A percentile compares a stretch with the other conserved stretches of the same genome.
phyloP scores from a whole-genome alignment of 2,113 vertebrate species.

The Pogonocichla stellata region DNA sequence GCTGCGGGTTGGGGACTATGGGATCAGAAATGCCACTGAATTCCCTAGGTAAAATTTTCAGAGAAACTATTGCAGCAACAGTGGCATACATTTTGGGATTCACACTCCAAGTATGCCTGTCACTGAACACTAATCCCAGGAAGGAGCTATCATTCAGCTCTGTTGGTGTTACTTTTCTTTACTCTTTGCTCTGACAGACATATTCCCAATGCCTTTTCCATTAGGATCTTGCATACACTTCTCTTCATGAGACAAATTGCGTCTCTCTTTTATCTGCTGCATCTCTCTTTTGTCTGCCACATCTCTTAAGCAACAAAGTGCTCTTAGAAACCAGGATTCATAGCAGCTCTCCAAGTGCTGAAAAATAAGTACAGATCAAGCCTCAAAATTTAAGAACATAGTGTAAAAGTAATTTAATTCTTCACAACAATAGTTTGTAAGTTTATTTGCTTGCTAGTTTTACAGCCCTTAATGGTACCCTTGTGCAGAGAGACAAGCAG shows the following conservation, averaged over 20 bases:
- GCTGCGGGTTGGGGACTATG: neutral
- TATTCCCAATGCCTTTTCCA: neutral
- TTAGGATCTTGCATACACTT: neutral
- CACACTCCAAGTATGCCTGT: neutral
- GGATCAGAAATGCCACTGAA: neutral
- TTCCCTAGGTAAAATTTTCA: neutral
- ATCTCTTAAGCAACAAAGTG: neutral
- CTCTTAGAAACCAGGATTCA: neutral
- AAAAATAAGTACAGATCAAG: neutral
- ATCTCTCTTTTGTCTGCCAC: neutral
- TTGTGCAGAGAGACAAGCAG: neutral
- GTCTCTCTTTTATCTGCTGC: neutral
- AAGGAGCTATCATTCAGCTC: neutral
- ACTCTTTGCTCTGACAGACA: neutral
- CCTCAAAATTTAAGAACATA: neutral
- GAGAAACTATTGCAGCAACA: neutral
- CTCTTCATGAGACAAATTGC: neutral
- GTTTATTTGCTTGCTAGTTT: neutral
- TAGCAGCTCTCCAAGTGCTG: neutral
- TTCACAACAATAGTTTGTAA: neutral
- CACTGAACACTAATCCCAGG: neutral
- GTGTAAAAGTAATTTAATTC: neutral
- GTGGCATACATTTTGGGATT: neutral
- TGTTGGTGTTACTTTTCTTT: neutral
- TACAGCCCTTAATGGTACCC: neutral